Percentiles rank a stretch among this genome's conserved stretches.
These are phyloP conservation scores for Calonectris borealis DNA, from an alignment of 2,113 vertebrate genomes.

Conservation along the genomic window DNA sequence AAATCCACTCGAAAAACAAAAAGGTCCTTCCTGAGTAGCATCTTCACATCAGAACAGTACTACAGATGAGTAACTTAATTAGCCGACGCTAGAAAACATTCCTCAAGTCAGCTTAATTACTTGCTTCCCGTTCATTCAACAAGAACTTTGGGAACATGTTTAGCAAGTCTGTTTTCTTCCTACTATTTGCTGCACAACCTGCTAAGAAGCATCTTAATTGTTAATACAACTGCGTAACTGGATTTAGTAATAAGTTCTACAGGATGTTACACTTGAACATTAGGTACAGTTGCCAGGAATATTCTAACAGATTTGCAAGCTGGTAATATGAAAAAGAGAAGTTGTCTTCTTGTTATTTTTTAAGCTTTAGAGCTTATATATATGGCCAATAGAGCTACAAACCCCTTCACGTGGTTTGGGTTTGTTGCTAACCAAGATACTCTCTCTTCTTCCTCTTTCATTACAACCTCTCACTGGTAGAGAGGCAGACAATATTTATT, in stretches of 20 bases:
- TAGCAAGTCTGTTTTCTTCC: neutral
- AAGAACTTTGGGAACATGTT: neutral
- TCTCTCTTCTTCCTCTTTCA: neutral
- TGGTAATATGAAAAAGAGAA: neutral
- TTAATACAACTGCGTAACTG: neutral
- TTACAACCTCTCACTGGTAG: neutral
- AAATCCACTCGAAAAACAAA: neutral
- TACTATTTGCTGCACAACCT: neutral
- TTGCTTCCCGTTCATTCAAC: neutral
- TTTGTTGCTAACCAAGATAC: neutral
- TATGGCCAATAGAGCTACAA: neutral
- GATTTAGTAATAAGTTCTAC: neutral
- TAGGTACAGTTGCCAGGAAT: neutral
- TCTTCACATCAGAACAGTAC: neutral
- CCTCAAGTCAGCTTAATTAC: neutral
- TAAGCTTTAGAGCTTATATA: neutral
- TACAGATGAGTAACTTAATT: neutral
- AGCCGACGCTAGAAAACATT: neutral
- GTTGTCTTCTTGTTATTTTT: neutral
- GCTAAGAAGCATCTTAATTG: neutral
- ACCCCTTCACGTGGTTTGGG: fast-evolving
- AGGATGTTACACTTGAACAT: neutral
- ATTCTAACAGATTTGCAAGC: neutral
- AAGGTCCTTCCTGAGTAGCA: neutral
- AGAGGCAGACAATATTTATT: neutral